Percentiles rank a stretch among this genome's conserved stretches.
Evolutionary conservation across 2,113 vertebrate genomes (phyloP).

Genomic region (Xenopus borealis): DNA sequence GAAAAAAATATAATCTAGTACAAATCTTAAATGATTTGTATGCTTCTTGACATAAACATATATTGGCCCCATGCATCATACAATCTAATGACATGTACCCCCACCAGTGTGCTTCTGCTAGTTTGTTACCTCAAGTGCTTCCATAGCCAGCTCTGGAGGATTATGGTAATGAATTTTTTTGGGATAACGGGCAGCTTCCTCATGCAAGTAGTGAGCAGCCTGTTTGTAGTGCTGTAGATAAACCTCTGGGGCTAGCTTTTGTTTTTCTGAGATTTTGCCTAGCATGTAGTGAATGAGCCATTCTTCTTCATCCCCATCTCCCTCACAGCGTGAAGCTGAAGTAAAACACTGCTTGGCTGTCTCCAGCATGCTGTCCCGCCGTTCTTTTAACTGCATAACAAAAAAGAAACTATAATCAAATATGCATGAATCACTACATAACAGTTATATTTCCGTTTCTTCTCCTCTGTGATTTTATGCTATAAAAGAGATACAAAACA

Average conservation of each 20-base stretch:
- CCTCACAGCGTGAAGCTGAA: constrained; percentile 83
- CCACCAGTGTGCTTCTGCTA: too few species aligned
- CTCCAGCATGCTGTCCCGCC: constrained; percentile 88
- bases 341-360: constrained; percentile 86
- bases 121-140: constrained; percentile 86
- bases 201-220: constrained; percentile 87
- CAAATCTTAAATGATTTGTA: too few species aligned
- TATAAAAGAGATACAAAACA: too few species aligned
- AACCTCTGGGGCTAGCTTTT: constrained; percentile 72
- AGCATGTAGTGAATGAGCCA: constrained; percentile 99
- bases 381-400: constrained; percentile 80
- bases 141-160: constrained; percentile 94
- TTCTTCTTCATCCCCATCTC: constrained; percentile 91
- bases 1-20: too few species aligned
- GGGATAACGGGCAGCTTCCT: constrained; percentile 93
- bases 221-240: constrained; percentile 90
- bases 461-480: too few species aligned
- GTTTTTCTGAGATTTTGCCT: constrained; percentile 96
- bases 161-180: constrained; percentile 98
- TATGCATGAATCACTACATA: too few species aligned
- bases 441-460: too few species aligned
- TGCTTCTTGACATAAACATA: too few species aligned
- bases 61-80: too few species aligned
- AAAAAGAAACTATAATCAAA: background rate
- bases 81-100: too few species aligned